A percentile compares a stretch with the other conserved stretches of the same genome.
Conservation (phyloP, 2,888 invertebrate species). For the Melangyna quadrimaculata region DNA sequence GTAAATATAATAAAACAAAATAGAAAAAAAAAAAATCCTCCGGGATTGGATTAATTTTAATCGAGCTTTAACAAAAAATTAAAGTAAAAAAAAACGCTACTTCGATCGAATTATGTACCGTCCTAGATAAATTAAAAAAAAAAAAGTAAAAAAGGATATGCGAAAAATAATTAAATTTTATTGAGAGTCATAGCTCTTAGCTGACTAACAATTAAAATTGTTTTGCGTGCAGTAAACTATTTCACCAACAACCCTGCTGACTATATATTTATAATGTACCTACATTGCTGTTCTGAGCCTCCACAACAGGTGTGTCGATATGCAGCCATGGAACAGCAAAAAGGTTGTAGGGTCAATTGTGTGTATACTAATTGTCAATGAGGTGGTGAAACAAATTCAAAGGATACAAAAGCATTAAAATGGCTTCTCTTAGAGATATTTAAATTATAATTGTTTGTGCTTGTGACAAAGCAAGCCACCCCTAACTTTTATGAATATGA, state of each 20-base stretch:
- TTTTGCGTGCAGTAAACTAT: neutral
- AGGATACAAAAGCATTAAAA: neutral
- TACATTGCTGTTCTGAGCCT: neutral
- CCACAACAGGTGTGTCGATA: neutral
- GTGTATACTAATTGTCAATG: neutral
- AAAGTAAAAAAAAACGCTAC: neutral
- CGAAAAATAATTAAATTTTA: neutral
- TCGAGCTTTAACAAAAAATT: neutral
- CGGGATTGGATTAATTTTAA: neutral
- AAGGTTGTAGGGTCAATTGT: neutral
- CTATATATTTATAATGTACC: too few relatives aligned
- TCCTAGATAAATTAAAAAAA: neutral
- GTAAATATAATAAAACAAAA: neutral
- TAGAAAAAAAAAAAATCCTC: neutral
- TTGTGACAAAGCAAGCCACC: too few relatives aligned
- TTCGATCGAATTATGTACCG: neutral
- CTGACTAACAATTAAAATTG: neutral
- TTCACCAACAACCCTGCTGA: neutral
- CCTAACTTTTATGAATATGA: too few relatives aligned
- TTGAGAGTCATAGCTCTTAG: neutral
- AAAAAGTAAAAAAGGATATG: neutral
- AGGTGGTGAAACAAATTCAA: neutral
- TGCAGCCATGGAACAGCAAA: neutral
- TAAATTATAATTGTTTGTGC: too few relatives aligned
- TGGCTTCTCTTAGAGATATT: neutral